Base-by-base conservation (phyloP, 2,797 vertebrate species). In the Melanotaenia trifasciata region DNA sequence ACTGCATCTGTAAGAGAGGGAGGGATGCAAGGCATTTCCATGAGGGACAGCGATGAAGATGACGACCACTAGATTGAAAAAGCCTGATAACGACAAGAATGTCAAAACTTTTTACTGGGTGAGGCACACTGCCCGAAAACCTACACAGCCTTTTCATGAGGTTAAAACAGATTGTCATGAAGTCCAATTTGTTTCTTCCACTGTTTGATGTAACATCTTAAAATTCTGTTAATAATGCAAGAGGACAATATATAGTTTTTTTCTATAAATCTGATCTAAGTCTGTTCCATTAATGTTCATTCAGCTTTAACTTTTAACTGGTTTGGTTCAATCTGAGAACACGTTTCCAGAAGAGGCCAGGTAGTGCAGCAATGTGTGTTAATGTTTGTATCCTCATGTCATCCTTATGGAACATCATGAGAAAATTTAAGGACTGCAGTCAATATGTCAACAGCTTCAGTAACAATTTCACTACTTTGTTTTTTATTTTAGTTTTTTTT, bases 11-110 rank as follows among this genome's bases (percentile, higher is more conserved):
- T 99, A 80, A 96, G 97, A 12, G 97, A 99, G 81, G 97, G 97
- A 2, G 98, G 97, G 60, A 97, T 99, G 84, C 97, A 98, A 84
- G 98, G 98, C 1, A 97, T 99, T 86, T 98, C 98, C 72, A 99
- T 99, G 98, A 99, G 95, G 88, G 97, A 99, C 95, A 99, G 98
- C 3, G 98, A 99, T 63, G 98, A 99, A 89, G 98, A 90, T 67
- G 95, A 97, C 11, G 94, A 96, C 0, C 93, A 98, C 86, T 97
- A 97, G 92, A 83, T 61, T 59, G 36, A 73, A 50, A 78, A 2
- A 64, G 24, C 43, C 61, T 50, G 36, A 53, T 64, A 67, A 64
- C 7, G 5, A 36, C 11, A 10, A 72, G 36, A 70, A 74, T 50
- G 58, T 74, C 20, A 16, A n/a, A 69, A 57, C 54, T 58, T 71